Base-by-base conservation (phyloP, 1,140 invertebrate species). In the Gryon sp. region DNA sequence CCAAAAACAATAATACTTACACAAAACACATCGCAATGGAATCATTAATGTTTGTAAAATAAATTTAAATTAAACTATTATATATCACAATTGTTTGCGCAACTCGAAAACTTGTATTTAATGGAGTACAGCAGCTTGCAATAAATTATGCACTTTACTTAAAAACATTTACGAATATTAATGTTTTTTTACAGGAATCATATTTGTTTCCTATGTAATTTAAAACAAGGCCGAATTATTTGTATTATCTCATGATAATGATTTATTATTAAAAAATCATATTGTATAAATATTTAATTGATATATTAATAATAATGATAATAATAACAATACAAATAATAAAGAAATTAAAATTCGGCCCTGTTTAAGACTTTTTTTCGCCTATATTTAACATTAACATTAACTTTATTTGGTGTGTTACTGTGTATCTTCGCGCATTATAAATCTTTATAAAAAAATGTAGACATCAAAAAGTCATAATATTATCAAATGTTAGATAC, bases 31-130 rank as follows among this genome's bases (percentile, higher is more conserved):
- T 30, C n/a, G 15, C 48, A 9, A 9, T 46, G 20, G 74, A 78
- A 68, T 50, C 63, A 79, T 76, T 48, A 9, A 14, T 14, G 26
- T 26, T 26, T 1, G 9, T 45, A 45, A 76, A 82, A 82, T 59
- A 59, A 69, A 62, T 57, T 57, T 50, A 66, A 66, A 84, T 86
- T 86, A 86, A 83, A 83, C 83, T 85, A 85, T 11, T 11, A 52
- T 78, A 78, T 86, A 86, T 86, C 85, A 86, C 84, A 84, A 82
- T 83, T 86, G 82, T 80, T 70, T 84, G 66, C 78, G 79, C 82
- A 83, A 86, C 82, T 80, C 53, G 57, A 74, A 68, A 72, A 55
- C 34, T 78, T 70, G 18, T 36, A 81, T 60, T 76, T 72, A 20
- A 22, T 57, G 48, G 24, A 76, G 36, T 62, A 76, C 43, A 38